These are phyloP conservation scores for Drosophila lini DNA, from an alignment of 1,140 invertebrate species.

Conservation along the genomic window DNA sequence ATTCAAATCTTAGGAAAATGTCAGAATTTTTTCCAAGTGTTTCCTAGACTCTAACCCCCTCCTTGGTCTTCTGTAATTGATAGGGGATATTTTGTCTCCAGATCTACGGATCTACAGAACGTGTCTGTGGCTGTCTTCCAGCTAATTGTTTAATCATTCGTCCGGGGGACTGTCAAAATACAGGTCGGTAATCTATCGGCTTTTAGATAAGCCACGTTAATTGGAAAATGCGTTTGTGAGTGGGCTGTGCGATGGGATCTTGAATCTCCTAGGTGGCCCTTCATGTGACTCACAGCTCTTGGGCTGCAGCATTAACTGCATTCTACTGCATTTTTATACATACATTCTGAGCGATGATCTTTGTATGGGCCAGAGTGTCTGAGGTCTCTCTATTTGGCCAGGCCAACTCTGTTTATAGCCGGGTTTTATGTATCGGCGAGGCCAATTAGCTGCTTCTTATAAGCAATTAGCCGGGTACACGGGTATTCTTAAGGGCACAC, in stretches of 20 bases:
- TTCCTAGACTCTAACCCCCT: not conserved
- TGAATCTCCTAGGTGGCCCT: slow-evolving; percentile 44
- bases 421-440: slow-evolving; percentile 18
- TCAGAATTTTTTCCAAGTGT: not conserved
- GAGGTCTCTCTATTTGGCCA: slow-evolving; percentile 31
- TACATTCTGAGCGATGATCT: slow-evolving; percentile 20
- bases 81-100: slow-evolving; percentile 49
- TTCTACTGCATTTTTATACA: slow-evolving; percentile 39
- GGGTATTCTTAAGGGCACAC: slow-evolving; percentile 38
- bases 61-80: slow-evolving; percentile 59
- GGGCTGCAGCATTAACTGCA: slow-evolving; percentile 30
- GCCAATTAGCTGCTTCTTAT: slow-evolving; percentile 41
- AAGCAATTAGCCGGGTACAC: slow-evolving; percentile 45
- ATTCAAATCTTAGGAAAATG: not conserved
- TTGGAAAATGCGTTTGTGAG: slow-evolving; percentile 52
- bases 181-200: slow-evolving; percentile 65
- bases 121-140: slow-evolving; percentile 46
- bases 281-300: slow-evolving; percentile 30
- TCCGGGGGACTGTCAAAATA: slow-evolving; percentile 62
- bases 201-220: slow-evolving; percentile 76
- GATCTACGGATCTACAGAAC: slow-evolving; percentile 64
- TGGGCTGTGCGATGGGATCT: slow-evolving; percentile 23
- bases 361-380: slow-evolving; percentile 8
- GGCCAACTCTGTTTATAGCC: slow-evolving; percentile 31
- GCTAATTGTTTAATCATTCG: slow-evolving; percentile 78